Base-by-base conservation (phyloP, 2,797 vertebrate genomes). In the Danio kyathit region DNA sequence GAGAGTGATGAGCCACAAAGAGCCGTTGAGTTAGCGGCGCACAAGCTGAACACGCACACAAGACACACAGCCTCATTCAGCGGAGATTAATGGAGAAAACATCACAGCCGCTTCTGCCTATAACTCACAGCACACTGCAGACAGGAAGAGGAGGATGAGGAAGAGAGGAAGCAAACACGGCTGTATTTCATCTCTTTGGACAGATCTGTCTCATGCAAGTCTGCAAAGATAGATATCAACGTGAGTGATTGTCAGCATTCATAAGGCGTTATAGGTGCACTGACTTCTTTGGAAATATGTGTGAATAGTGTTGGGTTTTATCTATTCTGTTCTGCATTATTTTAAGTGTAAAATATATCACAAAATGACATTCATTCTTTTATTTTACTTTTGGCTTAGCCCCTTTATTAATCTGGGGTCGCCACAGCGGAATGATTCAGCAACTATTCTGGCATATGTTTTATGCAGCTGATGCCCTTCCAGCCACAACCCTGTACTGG, bases 61-160 rank as follows among this genome's bases (percentile, higher is more conserved):
- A 29, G 56, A 66, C 12, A 63, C 40, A 66, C 46, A 10, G 52
- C n/a, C 67, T 72, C 48, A 79, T 72, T 72, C 75, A 82, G 60
- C 49, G 48, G 70, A 78, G 77, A 79, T 79, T 79, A 67, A 52
- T 49, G 63, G 48, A 8, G 3, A 63, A 38, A 87, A 91, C 86
- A 89, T 75, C 88, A 88, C 90, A 90, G 87, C 88, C 83, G 88
- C 87, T 88, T 85, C 89, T 74, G 87, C 86, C 89, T 43, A 86
- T 88, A 84, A 73, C 72, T 81, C 64, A 75, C 79, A 13, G 60
- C 60, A 1, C 51, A 9, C 46, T 61, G 67, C 48, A 57, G 56
- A 52, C 65, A 76, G 48, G 71, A 75, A 79, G 11, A 59, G 54
- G 57, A 54, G 73, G 21, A 73, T 29, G 61, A 64, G 56, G 44